Conservation (phyloP, 1,140 invertebrate genomes). For the Zaprionus camerounensis region DNA sequence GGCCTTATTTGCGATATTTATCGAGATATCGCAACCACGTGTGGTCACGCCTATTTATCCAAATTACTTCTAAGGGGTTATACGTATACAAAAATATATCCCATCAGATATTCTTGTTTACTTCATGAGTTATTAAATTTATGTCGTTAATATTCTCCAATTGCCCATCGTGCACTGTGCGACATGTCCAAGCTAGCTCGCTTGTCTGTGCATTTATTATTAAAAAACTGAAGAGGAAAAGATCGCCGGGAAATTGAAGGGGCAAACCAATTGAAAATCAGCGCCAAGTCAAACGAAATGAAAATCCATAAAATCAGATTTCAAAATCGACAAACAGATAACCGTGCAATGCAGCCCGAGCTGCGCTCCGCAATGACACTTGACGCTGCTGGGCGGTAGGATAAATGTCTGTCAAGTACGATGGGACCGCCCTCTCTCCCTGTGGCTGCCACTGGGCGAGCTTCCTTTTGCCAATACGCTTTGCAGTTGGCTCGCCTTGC, state of each 20-base stretch:
- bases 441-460: background rate
- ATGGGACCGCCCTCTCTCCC: background rate
- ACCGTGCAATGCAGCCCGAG: constrained; percentile 22
- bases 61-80: no score
- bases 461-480: constrained; percentile 33
- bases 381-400: constrained; percentile 43
- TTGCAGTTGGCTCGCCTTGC: background rate
- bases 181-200: background rate
- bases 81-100: no score
- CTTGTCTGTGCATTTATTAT: constrained; percentile 60
- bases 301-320: constrained; percentile 82
- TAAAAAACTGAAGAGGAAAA: constrained; percentile 28
- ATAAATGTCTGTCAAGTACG: constrained; percentile 51
- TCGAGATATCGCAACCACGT: no score
- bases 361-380: constrained; percentile 40
- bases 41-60: no score
- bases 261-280: constrained; percentile 70
- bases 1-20: no score
- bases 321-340: constrained; percentile 77
- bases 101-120: no score
- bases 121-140: no score
- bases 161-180: no score
- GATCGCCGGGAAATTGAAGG: background rate
- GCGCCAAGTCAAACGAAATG: constrained; percentile 78
- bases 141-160: no score